Conservation (phyloP, 2,797 vertebrate genomes). For the Psittacula derbiana region DNA sequence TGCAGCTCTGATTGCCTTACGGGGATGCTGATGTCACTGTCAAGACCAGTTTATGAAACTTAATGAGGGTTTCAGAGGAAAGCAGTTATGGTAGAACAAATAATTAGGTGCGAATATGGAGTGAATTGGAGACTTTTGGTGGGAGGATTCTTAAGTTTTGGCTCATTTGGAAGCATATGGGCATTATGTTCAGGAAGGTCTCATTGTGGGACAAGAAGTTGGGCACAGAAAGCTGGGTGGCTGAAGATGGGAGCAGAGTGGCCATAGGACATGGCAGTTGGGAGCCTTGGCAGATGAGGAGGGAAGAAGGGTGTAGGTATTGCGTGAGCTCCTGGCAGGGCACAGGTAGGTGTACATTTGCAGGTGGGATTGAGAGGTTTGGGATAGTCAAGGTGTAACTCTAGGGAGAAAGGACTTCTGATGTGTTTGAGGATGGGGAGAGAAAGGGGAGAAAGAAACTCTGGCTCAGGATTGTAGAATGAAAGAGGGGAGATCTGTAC, state of each 20-base stretch:
- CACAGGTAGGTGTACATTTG: not conserved
- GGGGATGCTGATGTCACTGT: not conserved
- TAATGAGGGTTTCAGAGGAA: not conserved
- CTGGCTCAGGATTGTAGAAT: not conserved
- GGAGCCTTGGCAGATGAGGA: not conserved
- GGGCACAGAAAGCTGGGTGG: not conserved
- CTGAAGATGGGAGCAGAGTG: not conserved
- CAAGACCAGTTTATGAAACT: not conserved
- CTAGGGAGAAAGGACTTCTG: not conserved
- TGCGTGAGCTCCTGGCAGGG: not conserved
- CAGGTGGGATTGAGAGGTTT: not conserved
- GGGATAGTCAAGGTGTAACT: not conserved
- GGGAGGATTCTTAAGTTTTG: not conserved
- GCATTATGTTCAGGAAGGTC: fast-evolving
- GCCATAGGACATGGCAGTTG: not conserved
- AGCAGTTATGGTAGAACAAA: not conserved
- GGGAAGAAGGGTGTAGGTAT: not conserved
- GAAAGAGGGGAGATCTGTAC: not conserved
- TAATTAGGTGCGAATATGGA: fast-evolving
- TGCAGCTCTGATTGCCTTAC: not conserved
- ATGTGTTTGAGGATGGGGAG: not conserved
- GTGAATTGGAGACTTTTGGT: not conserved
- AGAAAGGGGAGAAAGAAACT: not conserved
- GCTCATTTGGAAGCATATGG: not conserved
- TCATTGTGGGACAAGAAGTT: fast-evolving